Percentiles rank a stretch among this genome's conserved stretches.
Conservation (phyloP, 2,888 invertebrate species). For the Elmis aenea region DNA sequence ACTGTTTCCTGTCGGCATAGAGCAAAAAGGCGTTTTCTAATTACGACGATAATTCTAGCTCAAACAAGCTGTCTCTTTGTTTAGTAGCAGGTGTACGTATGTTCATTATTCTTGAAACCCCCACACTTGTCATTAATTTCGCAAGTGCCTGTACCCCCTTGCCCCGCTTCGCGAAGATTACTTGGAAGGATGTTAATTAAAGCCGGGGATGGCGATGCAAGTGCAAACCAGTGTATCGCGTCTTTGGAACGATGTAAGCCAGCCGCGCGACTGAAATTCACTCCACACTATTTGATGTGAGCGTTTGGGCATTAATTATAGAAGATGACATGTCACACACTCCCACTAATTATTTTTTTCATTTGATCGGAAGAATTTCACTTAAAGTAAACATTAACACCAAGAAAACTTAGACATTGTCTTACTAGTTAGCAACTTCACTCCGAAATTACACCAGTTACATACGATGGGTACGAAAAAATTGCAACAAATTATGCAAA, state of each 20-base stretch:
- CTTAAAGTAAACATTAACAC: too few relatives aligned
- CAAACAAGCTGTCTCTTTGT: constrained; percentile 27
- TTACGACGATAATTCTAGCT: constrained; percentile 25
- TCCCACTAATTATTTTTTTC: too few relatives aligned
- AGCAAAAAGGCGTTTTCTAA: constrained; percentile 25
- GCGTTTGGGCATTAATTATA: too few relatives aligned
- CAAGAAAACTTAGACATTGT: too few relatives aligned
- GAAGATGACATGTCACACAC: too few relatives aligned
- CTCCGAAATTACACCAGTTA: too few relatives aligned
- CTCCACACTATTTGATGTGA: too few relatives aligned
- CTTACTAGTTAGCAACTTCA: too few relatives aligned
- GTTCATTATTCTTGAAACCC: constrained; percentile 32
- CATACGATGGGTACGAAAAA: too few relatives aligned
- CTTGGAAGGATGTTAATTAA: constrained; percentile 34
- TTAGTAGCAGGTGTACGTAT: constrained; percentile 35
- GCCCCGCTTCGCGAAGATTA: constrained; percentile 42
- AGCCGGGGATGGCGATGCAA: constrained; percentile 28
- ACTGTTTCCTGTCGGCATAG: too few relatives aligned
- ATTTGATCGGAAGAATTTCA: too few relatives aligned
- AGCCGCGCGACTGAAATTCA: constrained; percentile 17
- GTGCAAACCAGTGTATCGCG: constrained; percentile 31
- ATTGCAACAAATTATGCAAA: too few relatives aligned
- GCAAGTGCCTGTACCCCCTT: constrained; percentile 49
- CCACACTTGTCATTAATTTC: constrained; percentile 27
- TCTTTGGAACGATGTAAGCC: constrained; percentile 15